Percentiles rank a stretch among this genome's conserved stretches.
Evolutionary conservation across 2,797 vertebrate species (phyloP).

Genomic region (Pagetopsis macropterus): DNA sequence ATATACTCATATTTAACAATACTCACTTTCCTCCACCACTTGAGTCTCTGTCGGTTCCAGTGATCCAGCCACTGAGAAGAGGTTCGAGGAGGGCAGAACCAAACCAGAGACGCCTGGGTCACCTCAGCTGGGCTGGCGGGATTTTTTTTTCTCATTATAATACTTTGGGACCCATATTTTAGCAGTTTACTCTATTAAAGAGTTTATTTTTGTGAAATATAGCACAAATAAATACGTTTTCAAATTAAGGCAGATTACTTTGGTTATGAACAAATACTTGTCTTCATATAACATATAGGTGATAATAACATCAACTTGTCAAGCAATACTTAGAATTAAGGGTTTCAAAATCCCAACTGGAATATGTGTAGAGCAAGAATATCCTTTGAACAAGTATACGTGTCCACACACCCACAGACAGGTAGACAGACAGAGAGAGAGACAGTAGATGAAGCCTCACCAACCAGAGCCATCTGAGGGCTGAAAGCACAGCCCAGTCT

Average conservation of each 20-base stretch:
- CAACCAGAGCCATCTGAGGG: slow-evolving; percentile 69
- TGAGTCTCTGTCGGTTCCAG: slow-evolving; percentile 92
- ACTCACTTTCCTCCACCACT: slow-evolving; percentile 96
- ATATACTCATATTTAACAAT: not conserved
- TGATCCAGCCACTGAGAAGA: slow-evolving; percentile 94
- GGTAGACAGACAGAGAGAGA: not conserved
- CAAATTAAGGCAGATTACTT: not conserved
- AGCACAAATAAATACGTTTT: not conserved
- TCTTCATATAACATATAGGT: not conserved
- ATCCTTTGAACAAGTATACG: not conserved
- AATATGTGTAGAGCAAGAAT: not conserved
- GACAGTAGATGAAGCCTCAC: slow-evolving; percentile 70
- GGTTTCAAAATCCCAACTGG: not conserved
- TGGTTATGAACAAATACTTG: not conserved
- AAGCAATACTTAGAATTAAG: not conserved
- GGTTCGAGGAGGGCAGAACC: slow-evolving; percentile 93
- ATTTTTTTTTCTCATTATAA: too few relatives aligned
- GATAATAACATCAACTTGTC: not conserved
- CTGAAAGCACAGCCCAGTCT: slow-evolving; percentile 90
- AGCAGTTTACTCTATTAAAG: not conserved
- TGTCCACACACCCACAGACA: not conserved
- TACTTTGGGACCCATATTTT: not conserved
- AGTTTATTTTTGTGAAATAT: not conserved
- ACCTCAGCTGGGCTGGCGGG: slow-evolving; percentile 86
- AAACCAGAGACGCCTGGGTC: slow-evolving; percentile 89